Evolutionary conservation across 2,113 vertebrate species (phyloP).

Genomic region (Paramisgurnus dabryanus): DNA sequence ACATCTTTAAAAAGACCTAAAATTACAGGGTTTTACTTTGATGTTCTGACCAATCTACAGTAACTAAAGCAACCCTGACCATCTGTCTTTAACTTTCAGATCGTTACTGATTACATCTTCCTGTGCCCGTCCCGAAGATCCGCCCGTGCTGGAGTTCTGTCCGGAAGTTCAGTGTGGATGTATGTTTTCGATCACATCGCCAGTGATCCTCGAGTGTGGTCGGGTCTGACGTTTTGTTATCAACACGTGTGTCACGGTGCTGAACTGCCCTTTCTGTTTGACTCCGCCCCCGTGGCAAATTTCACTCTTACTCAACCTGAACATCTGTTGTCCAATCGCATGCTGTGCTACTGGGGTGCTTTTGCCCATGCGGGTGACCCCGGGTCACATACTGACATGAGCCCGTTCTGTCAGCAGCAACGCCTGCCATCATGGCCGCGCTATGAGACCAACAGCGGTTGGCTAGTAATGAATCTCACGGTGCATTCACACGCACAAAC

Average conservation of each 20-base stretch:
- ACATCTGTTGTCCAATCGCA: conserved; percentile 70
- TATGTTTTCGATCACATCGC: conserved; percentile 75
- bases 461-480: conserved; percentile 75
- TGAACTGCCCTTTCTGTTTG: conserved; percentile 75
- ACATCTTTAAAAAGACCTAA: too few species aligned
- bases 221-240: conserved; percentile 70
- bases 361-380: conserved; percentile 73
- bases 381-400: conserved; percentile 58
- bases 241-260: conserved; percentile 73
- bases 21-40: too few species aligned
- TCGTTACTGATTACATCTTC: conserved; percentile 76
- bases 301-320: conserved; percentile 66
- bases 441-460: conserved; percentile 62
- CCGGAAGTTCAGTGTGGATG: conserved; percentile 67
- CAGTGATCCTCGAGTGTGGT: conserved; percentile 69
- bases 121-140: conserved; percentile 71
- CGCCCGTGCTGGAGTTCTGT: conserved; percentile 50
- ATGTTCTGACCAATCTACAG: too few species aligned
- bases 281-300: conserved; percentile 69
- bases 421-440: conserved; percentile 64
- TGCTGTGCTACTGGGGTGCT: conserved; percentile 76
- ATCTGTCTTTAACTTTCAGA: conserved; percentile 58
- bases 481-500: conserved; percentile 65
- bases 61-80: too few species aligned
- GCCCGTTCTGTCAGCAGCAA: conserved; percentile 68